These are phyloP conservation scores for Geotrupes spiniger DNA, from an alignment of 2,888 invertebrate species.

Conservation along the genomic window DNA sequence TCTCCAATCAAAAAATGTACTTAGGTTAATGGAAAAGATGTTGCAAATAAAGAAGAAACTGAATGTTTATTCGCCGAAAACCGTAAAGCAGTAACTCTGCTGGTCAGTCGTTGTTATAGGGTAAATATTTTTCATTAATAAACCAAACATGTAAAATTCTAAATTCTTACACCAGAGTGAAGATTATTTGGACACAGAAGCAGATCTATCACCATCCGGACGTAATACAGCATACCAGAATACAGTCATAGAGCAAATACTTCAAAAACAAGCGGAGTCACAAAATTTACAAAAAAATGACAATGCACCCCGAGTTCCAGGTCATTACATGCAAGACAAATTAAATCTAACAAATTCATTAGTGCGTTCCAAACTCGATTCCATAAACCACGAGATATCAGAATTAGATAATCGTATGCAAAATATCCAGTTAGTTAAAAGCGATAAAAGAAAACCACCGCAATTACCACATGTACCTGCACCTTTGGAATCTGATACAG, in stretches of 20 bases:
- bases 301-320: constrained; percentile 44
- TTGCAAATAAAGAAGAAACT: constrained; percentile 59
- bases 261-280: constrained; percentile 46
- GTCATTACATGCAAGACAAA: constrained; percentile 41
- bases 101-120: constrained; percentile 59
- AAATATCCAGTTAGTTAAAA: constrained; percentile 56
- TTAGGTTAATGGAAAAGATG: constrained; percentile 60
- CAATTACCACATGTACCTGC: constrained; percentile 42
- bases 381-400: constrained; percentile 56
- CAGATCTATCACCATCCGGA: constrained; percentile 31
- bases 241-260: constrained; percentile 53
- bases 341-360: constrained; percentile 44
- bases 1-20: too few relatives aligned
- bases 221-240: constrained; percentile 51
- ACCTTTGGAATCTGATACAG: constrained; percentile 54
- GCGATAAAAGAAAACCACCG: constrained; percentile 41
- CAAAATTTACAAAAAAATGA: constrained; percentile 30
- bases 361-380: constrained; percentile 45
- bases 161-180: constrained; percentile 35
- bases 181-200: constrained; percentile 38
- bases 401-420: constrained; percentile 59
- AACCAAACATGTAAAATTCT: not conserved
- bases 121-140: constrained; percentile 43
- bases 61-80: constrained; percentile 61
- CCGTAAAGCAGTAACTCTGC: constrained; percentile 56